These are phyloP conservation scores for Laupala kohalensis DNA, from an alignment of 1,140 invertebrate genomes.

Conservation along the genomic window DNA sequence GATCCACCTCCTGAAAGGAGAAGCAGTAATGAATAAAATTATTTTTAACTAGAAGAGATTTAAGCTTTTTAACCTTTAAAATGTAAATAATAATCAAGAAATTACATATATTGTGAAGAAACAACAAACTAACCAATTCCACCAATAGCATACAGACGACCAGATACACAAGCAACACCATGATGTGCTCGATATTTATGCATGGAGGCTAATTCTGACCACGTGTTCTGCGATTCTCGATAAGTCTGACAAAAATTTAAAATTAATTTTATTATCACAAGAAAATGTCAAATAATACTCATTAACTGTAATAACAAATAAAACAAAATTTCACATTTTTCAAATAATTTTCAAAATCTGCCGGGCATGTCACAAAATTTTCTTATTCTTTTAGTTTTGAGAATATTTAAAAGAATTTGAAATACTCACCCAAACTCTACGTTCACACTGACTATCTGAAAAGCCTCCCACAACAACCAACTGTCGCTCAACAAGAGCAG, in stretches of 20 bases:
- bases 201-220: constrained; percentile 22
- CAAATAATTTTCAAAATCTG: neutral
- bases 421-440: constrained; percentile 21
- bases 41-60: neutral
- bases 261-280: neutral
- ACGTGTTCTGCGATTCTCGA: constrained; percentile 19
- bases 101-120: neutral
- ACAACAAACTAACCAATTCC: constrained; percentile 19
- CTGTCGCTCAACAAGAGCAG: constrained; percentile 20
- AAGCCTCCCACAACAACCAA: constrained; percentile 22
- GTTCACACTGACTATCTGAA: constrained; percentile 19
- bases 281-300: neutral
- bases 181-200: constrained; percentile 19
- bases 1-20: neutral
- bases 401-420: neutral
- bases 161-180: constrained; percentile 20
- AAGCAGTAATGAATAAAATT: neutral
- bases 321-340: too few species aligned
- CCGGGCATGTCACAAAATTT: too few species aligned
- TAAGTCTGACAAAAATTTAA: constrained; percentile 16
- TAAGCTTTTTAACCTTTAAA: too few species aligned
- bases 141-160: constrained; percentile 23
- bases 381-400: too few species aligned
- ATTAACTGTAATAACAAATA: neutral
- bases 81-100: neutral